A percentile compares a stretch with the other conserved stretches of the same genome.
phyloP scores from a whole-genome alignment of 2,797 vertebrate species.

The Phyllotis vaccarum region DNA sequence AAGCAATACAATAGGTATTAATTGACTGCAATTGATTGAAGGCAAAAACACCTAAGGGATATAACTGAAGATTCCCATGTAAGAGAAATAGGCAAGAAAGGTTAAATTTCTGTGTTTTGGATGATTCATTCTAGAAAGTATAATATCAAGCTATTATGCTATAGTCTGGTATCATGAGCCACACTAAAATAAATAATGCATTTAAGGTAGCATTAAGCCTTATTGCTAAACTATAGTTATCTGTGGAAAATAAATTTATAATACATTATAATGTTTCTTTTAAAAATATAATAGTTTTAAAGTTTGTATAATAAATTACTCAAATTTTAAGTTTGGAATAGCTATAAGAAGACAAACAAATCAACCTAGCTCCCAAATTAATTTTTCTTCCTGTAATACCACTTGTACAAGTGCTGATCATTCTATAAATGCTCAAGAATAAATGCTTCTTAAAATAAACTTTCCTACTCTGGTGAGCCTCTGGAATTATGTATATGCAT shows the following conservation, averaged over 20 bases:
- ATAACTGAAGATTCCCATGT: background rate
- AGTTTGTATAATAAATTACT: background rate
- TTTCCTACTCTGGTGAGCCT: conserved; percentile 32
- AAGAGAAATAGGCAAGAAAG: background rate
- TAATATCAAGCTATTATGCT: background rate
- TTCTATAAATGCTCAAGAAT: background rate
- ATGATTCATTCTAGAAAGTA: background rate
- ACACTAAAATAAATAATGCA: background rate
- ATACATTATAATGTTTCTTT: background rate
- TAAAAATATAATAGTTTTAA: conserved; percentile 1
- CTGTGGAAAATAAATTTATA: background rate
- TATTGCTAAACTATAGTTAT: background rate
- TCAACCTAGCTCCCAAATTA: background rate
- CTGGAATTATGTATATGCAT: conserved; percentile 28
- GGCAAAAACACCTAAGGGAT: background rate
- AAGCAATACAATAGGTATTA: background rate
- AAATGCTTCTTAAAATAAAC: background rate
- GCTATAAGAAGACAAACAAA: background rate
- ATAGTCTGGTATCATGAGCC: background rate
- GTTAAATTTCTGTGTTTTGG: background rate
- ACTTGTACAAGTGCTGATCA: background rate
- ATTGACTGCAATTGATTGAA: background rate
- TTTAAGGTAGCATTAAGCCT: background rate
- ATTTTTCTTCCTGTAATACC: background rate
- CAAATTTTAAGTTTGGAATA: conserved; percentile 5